Conservation (phyloP, 2,113 vertebrate species). For the Toxotes chatareus region DNA sequence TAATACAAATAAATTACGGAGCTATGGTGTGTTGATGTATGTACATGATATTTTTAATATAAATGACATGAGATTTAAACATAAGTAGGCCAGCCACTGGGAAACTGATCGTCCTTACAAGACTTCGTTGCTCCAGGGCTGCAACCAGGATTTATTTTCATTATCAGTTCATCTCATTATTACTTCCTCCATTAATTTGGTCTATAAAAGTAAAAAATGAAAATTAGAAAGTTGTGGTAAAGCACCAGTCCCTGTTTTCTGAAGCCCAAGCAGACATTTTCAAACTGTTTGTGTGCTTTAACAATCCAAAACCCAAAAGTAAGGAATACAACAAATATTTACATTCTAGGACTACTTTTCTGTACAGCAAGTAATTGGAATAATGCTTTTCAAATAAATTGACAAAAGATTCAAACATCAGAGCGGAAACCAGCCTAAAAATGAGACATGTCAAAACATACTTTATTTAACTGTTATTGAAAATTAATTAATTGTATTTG, state of each 20-base stretch:
- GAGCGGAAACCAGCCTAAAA: too few relatives aligned
- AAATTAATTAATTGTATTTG: not conserved
- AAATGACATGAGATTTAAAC: slow-evolving; percentile 2
- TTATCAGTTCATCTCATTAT: not conserved
- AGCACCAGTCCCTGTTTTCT: not conserved
- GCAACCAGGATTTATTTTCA: not conserved
- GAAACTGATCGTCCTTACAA: not conserved
- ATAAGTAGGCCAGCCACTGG: not conserved
- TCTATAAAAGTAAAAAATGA: not conserved
- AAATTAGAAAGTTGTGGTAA: not conserved
- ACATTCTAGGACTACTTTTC: too few relatives aligned
- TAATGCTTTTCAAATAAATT: not conserved
- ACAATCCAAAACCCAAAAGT: too few relatives aligned
- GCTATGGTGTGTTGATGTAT: slow-evolving; percentile 5
- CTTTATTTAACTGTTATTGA: too few relatives aligned
- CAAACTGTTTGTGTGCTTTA: not conserved
- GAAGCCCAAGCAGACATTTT: not conserved
- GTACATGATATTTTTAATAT: slow-evolving; percentile 19
- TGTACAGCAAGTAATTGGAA: not conserved
- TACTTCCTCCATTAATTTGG: slow-evolving; percentile 1
- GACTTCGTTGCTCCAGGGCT: not conserved
- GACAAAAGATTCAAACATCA: too few relatives aligned
- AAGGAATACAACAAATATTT: too few relatives aligned
- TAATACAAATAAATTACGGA: slow-evolving; percentile 39
- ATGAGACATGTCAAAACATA: not conserved